phyloP scores from a whole-genome alignment of 2,113 vertebrate genomes.

The Spea multiplicata region DNA sequence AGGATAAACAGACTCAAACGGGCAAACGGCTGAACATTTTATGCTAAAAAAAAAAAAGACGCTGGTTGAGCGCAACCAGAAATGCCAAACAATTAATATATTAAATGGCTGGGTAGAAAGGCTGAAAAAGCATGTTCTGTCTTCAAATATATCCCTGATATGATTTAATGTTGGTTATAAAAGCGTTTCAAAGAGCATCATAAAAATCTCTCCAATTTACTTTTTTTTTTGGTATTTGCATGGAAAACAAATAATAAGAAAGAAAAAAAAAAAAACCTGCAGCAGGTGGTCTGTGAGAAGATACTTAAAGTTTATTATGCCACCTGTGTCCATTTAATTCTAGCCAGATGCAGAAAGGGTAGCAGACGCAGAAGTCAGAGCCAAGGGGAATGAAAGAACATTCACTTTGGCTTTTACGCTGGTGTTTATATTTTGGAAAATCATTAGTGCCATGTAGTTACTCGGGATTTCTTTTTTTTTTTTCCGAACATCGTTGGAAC shows the following conservation, averaged over 20 bases:
- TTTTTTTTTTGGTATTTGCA: conserved; percentile 4
- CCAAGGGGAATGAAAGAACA: conserved; percentile 41
- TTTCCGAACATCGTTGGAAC: conserved; percentile 31
- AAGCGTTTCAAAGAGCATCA: conserved; percentile 12
- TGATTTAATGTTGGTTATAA: conserved; percentile 8
- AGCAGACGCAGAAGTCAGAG: conserved; percentile 30
- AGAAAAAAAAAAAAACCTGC: conserved; percentile 15
- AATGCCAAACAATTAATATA: conserved; percentile 30
- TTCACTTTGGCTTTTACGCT: conserved; percentile 26
- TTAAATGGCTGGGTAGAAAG: conserved; percentile 21
- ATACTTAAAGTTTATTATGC: conserved; percentile 40
- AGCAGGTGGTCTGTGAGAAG: conserved; percentile 24
- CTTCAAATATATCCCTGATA: conserved; percentile 6
- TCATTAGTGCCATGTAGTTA: conserved; percentile 27
- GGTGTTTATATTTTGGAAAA: conserved; percentile 23
- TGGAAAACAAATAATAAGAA: conserved; percentile 2
- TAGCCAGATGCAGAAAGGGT: conserved; percentile 39
- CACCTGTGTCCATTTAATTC: conserved; percentile 47
- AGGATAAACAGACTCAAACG: conserved; percentile 28
- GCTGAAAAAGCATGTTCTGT: conserved; percentile 1
- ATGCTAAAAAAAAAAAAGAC: not conserved
- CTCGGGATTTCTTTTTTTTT: not conserved
- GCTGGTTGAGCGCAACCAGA: conserved; percentile 12
- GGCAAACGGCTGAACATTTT: conserved; percentile 22
- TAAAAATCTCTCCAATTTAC: conserved; percentile 5